Evolutionary conservation across 2,888 invertebrate genomes (phyloP).

Genomic region (Nomada lathburiana): DNA sequence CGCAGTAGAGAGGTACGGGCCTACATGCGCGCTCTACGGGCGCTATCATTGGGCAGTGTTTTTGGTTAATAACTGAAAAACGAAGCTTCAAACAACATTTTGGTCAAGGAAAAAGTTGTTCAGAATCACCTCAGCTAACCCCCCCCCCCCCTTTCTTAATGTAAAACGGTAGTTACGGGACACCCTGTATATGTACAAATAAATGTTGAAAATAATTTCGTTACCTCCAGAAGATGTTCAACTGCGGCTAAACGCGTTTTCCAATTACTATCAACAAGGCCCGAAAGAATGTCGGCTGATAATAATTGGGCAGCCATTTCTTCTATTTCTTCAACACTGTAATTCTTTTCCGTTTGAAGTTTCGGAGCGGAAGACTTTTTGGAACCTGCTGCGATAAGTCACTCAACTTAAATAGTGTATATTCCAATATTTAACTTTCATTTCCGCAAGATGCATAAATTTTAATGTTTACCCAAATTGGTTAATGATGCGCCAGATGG

Average conservation of each 20-base stretch:
- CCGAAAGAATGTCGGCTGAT: constrained; percentile 87
- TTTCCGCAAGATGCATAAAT: neutral
- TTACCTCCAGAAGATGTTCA: constrained; percentile 88
- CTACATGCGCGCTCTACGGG: no score
- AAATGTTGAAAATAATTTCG: neutral
- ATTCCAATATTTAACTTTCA: neutral
- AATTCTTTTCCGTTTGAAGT: constrained; percentile 87
- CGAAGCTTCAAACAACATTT: no score
- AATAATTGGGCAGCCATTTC: constrained; percentile 89
- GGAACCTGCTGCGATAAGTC: constrained; percentile 79
- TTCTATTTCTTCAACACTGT: constrained; percentile 92
- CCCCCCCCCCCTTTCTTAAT: no score
- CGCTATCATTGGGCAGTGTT: no score
- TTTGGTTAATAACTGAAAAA: no score
- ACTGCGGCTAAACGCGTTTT: constrained; percentile 92
- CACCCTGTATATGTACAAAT: neutral
- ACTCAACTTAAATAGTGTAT: constrained; percentile 44
- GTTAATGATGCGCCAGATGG: constrained; percentile 71
- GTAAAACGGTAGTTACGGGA: no score
- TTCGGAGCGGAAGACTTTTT: constrained; percentile 80
- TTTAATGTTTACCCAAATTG: constrained; percentile 67
- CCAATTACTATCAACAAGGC: constrained; percentile 93
- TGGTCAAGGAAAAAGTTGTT: no score
- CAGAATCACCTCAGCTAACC: no score
- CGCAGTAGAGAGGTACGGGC: no score